Evolutionary conservation across 2,113 vertebrate species (phyloP), one percentile per base, ranked within the genome.

Genomic region (Caretta caretta): DNA sequence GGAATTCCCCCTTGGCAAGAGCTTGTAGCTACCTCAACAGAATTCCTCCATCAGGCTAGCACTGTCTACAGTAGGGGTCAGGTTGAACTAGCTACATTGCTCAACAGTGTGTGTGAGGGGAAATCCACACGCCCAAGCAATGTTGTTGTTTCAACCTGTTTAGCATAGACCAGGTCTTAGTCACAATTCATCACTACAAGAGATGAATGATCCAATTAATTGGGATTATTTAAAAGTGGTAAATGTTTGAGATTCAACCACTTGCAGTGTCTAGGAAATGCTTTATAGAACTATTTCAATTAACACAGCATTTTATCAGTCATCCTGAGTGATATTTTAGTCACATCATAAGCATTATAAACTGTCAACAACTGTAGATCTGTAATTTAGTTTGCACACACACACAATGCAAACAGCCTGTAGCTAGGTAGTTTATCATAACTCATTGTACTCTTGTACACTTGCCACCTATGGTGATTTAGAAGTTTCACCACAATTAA

Each of bases 141-240:
- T 6, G 27, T 65, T 13, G 7, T 16, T 35, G 62, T 6, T 14
- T 35, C 3, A 14, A 65, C 62, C 13, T 62, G 31, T 19, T 69
- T n/a, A 69, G 35, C 16, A 35, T 69, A 19, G 19, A 10, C 17
- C 35, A 69, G 65, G 8, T n/a, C 10, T 20, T 4, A 24, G 10
- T 22, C 19, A 75, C 48, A 88, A 80, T 80, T 78, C 88, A 92
- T 81, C 90, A 82, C 49, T 94, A 57, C 2, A 12, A 16, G 94
- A 92, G 14, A 86, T 35, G 82, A 90, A 84, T 38, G 78, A 89
- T 42, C 79, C 35, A 94, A 56, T 3, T 14, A 91, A 84, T 51
- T 90, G 56, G 62, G 24, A 51, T 80, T 31, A 31, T 96, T 82
- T 51, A 53, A 29, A 8, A 75, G 54, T 8, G 38, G 49, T 12